Evolutionary conservation across 2,113 vertebrate species (phyloP), one percentile per base, ranked within the genome.

Genomic region (Tachysurus fulvidraco): DNA sequence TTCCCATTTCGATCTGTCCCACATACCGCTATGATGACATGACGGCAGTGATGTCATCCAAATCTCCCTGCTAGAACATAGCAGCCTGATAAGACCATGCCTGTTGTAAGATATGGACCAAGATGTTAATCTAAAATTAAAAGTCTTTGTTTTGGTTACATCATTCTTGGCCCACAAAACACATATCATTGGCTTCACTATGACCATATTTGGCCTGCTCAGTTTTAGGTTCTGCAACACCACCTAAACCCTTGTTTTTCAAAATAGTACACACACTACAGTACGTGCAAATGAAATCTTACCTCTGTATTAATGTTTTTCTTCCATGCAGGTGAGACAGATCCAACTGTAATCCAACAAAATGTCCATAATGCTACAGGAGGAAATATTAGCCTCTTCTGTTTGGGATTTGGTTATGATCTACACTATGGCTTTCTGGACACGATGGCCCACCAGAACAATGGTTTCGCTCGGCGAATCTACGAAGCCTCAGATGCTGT

Each of bases 371-470:
- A 91, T 41, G 95, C 95, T 9, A 89, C 95, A 19, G 74, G 83
- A 1, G 94, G 93, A 57, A 94, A 88, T 46, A 96, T 95, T 9
- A 94, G 94, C 85, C 90, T 99, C 13, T 99, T 96, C 92, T 96
- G 95, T 92, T 95, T 99, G 73, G 98, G 98, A 81, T 98, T 99
- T 0, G 98, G 98, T 85, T 95, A 96, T 44, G 91, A 97, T 10
- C 95, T 99, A 89, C 94, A 96, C 69, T 98, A 96, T 9, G 80
- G 89, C 77, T 97, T 99, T 92, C 91, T 99, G 91, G 96, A 99
- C 90, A 95, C 95, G 92, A 88, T 99, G 95, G 95, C 97, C 3
- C 92, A 95, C 83, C 92, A 95, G 57, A 99, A 97, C 0, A 93
- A 95, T 0, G 98, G 98, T 80, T 5, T 99, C 81, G 96, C 97